Evolutionary conservation across 1,140 invertebrate species (phyloP).

Genomic region (Drosophila baimaii): DNA sequence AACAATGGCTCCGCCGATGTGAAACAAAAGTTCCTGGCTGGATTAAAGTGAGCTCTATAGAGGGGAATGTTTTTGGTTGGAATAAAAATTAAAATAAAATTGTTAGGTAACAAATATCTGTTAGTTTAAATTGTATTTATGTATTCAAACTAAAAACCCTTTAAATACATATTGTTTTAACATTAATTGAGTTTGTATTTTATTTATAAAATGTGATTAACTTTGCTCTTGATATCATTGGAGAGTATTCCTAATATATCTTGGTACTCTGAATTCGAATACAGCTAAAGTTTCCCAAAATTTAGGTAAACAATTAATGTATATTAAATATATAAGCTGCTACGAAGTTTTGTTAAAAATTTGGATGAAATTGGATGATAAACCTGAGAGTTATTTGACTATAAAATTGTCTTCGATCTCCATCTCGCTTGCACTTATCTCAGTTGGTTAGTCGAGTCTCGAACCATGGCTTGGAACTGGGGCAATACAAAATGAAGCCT

Average conservation of each 20-base stretch:
- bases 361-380: background rate
- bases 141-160: background rate
- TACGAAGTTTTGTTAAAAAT: background rate
- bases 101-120: background rate
- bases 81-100: slow-evolving; percentile 1
- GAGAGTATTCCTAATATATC: too few relatives aligned
- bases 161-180: slow-evolving; percentile 7
- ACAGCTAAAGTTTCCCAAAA: background rate
- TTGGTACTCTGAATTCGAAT: background rate
- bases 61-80: background rate
- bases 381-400: background rate
- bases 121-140: background rate
- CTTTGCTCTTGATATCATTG: background rate
- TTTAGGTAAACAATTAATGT: background rate
- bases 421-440: background rate
- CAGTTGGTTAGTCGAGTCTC: background rate
- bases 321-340: background rate
- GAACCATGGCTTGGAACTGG: background rate
- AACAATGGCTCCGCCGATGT: slow-evolving; percentile 36
- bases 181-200: background rate
- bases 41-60: background rate
- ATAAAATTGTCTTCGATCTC: background rate
- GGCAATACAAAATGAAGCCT: too few relatives aligned
- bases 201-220: background rate
- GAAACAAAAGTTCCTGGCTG: slow-evolving; percentile 50